Evolutionary conservation across 53 echinoderm and acorn worm species (phyloP).

Genomic region (Zoroaster sp.): DNA sequence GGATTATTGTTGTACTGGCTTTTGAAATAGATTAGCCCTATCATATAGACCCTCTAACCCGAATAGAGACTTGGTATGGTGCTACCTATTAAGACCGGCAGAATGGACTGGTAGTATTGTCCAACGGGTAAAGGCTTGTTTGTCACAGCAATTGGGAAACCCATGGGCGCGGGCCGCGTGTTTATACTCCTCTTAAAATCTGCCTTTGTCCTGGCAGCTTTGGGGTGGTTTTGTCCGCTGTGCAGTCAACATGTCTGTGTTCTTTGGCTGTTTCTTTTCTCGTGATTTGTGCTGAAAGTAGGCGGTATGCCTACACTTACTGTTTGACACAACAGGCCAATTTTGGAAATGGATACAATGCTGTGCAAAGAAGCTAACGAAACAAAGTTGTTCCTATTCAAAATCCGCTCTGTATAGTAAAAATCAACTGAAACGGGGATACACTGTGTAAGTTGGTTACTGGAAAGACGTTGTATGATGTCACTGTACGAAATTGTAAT

Average conservation of each 20-base stretch:
- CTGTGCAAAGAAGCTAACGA: too few relatives aligned
- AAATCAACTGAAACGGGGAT: too few relatives aligned
- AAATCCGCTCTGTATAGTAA: too few relatives aligned
- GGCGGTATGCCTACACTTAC: not conserved
- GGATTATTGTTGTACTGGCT: too few relatives aligned
- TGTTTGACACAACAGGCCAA: not conserved
- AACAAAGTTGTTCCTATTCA: too few relatives aligned
- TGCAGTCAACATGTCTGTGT: not conserved
- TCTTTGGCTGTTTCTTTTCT: slow-evolving; percentile 10
- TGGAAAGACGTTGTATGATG: too few relatives aligned
- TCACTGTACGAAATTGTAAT: too few relatives aligned
- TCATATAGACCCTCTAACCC: too few relatives aligned
- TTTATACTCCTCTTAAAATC: not conserved
- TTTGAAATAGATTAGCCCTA: too few relatives aligned
- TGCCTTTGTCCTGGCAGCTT: not conserved
- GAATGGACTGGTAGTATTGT: not conserved
- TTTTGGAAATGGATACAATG: not conserved
- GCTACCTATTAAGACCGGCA: too few relatives aligned
- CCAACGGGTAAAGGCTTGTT: not conserved
- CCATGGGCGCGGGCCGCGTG: not conserved
- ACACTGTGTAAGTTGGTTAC: too few relatives aligned
- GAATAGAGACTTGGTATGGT: too few relatives aligned
- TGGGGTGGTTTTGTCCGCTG: not conserved
- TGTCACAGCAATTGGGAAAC: slow-evolving; percentile 3
- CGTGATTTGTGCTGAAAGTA: not conserved